A percentile compares a stretch with the other conserved stretches of the same genome.
Conservation (phyloP, 2,888 invertebrate species). For the Acleris laterana region DNA sequence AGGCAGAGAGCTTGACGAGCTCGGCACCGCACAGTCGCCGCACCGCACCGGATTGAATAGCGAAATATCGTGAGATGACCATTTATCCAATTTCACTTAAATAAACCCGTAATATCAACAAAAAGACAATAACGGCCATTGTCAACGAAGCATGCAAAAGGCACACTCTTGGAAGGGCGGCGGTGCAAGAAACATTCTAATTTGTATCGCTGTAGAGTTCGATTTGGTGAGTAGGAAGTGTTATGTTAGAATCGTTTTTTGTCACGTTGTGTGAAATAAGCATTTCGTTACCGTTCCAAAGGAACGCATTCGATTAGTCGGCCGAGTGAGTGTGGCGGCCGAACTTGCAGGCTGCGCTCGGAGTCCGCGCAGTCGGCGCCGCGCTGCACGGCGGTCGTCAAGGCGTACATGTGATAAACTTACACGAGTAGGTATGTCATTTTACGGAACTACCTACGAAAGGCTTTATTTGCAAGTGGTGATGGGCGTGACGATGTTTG, state of each 20-base stretch:
- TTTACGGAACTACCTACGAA: too few species aligned
- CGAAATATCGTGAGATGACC: slow-evolving; percentile 76
- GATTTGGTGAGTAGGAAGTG: slow-evolving; percentile 47
- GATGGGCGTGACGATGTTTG: not conserved
- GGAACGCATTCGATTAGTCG: slow-evolving; percentile 63
- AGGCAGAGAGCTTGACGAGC: slow-evolving; percentile 54
- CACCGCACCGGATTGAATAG: slow-evolving; percentile 71
- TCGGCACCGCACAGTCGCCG: slow-evolving; percentile 59
- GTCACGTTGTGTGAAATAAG: slow-evolving; percentile 61
- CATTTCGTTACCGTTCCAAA: slow-evolving; percentile 73
- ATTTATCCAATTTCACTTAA: slow-evolving; percentile 84
- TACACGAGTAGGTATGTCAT: too few species aligned
- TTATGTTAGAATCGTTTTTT: slow-evolving; percentile 55
- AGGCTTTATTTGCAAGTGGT: not conserved
- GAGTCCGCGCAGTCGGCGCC: slow-evolving; percentile 8
- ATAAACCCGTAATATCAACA: slow-evolving; percentile 81
- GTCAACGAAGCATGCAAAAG: slow-evolving; percentile 61
- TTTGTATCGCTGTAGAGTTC: slow-evolving; percentile 52
- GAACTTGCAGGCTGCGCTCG: slow-evolving; percentile 45
- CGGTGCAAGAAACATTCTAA: slow-evolving; percentile 55
- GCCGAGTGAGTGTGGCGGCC: slow-evolving; percentile 65
- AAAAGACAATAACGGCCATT: slow-evolving; percentile 70
- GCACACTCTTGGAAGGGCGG: slow-evolving; percentile 43
- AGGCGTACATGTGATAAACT: too few species aligned
- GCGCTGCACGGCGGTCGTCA: too few species aligned